phyloP scores from a whole-genome alignment of 1,140 invertebrate genomes.

The Ceratitis capitata region DNA sequence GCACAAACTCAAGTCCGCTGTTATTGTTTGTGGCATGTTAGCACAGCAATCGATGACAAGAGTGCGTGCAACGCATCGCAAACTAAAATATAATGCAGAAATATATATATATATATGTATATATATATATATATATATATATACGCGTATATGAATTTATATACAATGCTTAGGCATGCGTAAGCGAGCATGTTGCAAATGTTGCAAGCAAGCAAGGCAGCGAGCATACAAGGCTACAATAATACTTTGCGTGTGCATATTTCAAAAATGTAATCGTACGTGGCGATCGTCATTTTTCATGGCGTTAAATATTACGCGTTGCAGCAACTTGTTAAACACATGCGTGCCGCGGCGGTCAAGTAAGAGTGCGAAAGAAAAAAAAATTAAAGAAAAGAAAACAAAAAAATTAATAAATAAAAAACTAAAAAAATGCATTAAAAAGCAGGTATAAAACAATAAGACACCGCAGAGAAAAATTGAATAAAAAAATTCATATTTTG shows the following conservation, averaged over 20 bases:
- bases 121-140: neutral
- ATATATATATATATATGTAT: neutral
- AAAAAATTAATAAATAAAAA: too few relatives aligned
- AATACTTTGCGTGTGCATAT: constrained; percentile 18
- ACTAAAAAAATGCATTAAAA: too few relatives aligned
- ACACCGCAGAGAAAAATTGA: neutral
- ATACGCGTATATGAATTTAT: neutral
- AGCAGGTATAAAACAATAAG: neutral
- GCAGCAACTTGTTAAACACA: constrained; percentile 45
- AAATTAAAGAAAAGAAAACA: neutral
- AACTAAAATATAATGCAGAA: neutral
- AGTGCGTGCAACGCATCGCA: constrained; percentile 4
- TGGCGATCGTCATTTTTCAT: constrained; percentile 46
- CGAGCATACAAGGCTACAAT: too few relatives aligned
- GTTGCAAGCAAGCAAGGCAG: too few relatives aligned
- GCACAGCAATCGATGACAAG: constrained; percentile 13
- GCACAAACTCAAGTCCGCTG: too few relatives aligned
- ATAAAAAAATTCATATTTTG: neutral
- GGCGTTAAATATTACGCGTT: constrained; percentile 47
- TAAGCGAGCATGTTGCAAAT: neutral
- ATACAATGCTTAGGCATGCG: too few relatives aligned
- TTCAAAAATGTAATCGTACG: constrained; percentile 43
- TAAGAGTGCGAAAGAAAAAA: neutral
- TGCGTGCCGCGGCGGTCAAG: neutral
- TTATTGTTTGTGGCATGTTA: neutral